These are phyloP conservation scores for Phyllotreta striolata DNA, from an alignment of 2,888 invertebrate genomes.

Conservation along the genomic window DNA sequence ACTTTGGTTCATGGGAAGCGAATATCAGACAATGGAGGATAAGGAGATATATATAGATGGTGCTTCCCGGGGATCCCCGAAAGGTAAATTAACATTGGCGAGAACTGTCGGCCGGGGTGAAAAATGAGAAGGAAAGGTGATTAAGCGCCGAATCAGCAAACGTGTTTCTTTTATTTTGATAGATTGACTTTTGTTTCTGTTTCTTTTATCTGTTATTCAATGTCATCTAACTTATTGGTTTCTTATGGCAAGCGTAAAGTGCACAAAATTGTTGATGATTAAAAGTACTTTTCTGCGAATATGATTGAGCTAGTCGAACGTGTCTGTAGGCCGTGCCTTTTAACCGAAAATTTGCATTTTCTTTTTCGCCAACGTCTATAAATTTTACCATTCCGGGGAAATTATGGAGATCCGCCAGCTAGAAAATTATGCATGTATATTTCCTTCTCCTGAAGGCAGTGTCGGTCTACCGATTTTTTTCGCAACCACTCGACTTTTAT, in stretches of 20 bases:
- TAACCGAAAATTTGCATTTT: constrained; percentile 18
- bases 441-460: constrained; percentile 1
- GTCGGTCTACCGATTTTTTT: neutral
- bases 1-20: constrained; percentile 22
- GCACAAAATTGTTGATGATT: neutral
- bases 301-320: constrained; percentile 7
- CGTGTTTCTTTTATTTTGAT: constrained; percentile 37
- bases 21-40: constrained; percentile 22
- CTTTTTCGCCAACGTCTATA: constrained; percentile 24
- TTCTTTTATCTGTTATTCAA: neutral
- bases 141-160: constrained; percentile 34
- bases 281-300: constrained; percentile 1
- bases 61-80: constrained; percentile 30
- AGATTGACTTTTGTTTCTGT: constrained; percentile 31
- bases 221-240: neutral
- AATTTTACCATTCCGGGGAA: constrained; percentile 20
- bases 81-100: constrained; percentile 33
- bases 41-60: constrained; percentile 29
- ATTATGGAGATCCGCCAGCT: constrained; percentile 22
- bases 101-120: constrained; percentile 34
- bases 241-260: too few relatives aligned
- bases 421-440: constrained; percentile 28
- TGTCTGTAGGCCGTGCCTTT: constrained; percentile 22
- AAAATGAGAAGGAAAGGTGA: constrained; percentile 37
- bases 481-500: too few relatives aligned